A percentile compares a stretch with the other conserved stretches of the same genome.
Evolutionary conservation across 2,113 vertebrate species (phyloP).

Genomic region (Amazona vittata): DNA sequence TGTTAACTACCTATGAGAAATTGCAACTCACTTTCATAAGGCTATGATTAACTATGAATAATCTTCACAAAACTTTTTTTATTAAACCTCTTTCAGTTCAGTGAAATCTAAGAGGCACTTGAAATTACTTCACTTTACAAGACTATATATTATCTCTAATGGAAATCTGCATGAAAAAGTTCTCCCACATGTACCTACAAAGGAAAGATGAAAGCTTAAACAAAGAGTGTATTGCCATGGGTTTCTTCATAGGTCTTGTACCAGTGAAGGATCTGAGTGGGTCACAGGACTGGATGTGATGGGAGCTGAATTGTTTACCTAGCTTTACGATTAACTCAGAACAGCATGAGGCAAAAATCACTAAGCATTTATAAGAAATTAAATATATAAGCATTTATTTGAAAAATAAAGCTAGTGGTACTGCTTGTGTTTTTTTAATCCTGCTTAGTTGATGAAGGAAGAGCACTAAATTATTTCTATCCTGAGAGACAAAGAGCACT

Average conservation of each 20-base stretch:
- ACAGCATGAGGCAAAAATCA: background rate
- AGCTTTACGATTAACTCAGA: background rate
- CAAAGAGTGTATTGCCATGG: background rate
- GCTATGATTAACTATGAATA: background rate
- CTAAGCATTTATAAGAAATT: background rate
- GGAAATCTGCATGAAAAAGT: background rate
- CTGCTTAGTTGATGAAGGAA: background rate
- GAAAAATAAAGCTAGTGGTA: background rate
- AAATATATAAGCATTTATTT: background rate
- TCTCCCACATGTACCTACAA: background rate
- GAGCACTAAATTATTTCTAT: background rate
- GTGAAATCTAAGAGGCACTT: background rate
- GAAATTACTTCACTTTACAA: background rate
- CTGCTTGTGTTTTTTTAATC: background rate
- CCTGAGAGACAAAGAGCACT: background rate
- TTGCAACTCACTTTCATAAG: background rate
- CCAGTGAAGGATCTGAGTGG: background rate
- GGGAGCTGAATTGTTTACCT: background rate
- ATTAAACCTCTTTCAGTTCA: background rate
- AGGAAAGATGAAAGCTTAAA: background rate
- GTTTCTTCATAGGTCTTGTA: background rate
- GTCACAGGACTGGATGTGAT: background rate
- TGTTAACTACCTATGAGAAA: background rate
- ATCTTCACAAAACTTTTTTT: background rate
- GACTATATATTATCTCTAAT: background rate